Percentiles rank a stretch among this genome's conserved stretches.
phyloP scores from a whole-genome alignment of 2,888 invertebrate species.

The Hesperia comma region DNA sequence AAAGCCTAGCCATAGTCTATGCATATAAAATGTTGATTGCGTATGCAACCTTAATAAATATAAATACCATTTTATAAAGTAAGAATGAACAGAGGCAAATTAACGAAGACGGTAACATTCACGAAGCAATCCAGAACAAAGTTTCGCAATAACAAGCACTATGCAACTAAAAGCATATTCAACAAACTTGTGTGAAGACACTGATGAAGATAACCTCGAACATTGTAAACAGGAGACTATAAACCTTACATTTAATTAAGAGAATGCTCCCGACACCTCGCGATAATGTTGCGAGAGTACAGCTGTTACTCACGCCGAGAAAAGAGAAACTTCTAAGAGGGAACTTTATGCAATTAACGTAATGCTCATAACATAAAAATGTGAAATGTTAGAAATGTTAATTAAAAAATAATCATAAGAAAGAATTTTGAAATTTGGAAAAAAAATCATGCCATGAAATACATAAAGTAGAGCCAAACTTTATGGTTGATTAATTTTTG shows the following conservation, averaged over 20 bases:
- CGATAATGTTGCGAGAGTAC: conserved; percentile 59
- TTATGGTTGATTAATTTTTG: no score
- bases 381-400: no score
- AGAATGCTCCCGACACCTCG: conserved; percentile 67
- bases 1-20: no score
- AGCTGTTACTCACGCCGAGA: conserved; percentile 54
- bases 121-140: not conserved
- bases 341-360: not conserved
- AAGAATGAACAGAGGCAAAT: not conserved
- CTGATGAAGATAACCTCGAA: conserved; percentile 33
- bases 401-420: no score
- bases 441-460: no score
- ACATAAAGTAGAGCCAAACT: no score
- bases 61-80: no score
- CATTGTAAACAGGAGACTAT: conserved; percentile 52
- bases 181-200: conserved; percentile 20
- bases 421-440: no score
- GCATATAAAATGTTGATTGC: no score
- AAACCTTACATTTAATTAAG: conserved; percentile 69
- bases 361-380: not conserved
- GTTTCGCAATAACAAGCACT: conserved; percentile 18
- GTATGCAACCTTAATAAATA: no score
- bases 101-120: conserved; percentile 1
- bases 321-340: not conserved
- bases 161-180: conserved; percentile 15